Conservation (phyloP, 2,888 invertebrate species). For the Lasioglossum leucozonium region DNA sequence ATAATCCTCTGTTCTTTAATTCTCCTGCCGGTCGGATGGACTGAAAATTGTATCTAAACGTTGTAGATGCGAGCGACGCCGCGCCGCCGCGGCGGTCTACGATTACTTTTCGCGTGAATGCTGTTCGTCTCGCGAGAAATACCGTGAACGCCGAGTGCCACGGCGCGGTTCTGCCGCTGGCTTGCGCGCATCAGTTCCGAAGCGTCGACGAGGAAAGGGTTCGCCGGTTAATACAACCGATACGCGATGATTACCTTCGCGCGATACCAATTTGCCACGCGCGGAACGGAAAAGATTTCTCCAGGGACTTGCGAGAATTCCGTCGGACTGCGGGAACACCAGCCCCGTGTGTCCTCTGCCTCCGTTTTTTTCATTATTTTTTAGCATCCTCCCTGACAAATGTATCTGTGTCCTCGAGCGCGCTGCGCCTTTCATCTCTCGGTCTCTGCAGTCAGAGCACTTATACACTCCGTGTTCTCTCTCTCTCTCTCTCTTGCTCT, state of each 20-base stretch:
- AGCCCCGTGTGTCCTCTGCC: conserved; percentile 42
- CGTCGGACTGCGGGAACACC: conserved; percentile 46
- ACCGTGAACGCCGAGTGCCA: neutral
- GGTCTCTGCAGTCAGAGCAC: conserved; percentile 81
- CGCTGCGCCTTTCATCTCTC: conserved; percentile 82
- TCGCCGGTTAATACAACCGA: conserved; percentile 17
- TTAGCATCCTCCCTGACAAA: conserved; percentile 76
- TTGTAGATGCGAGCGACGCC: conserved; percentile 26
- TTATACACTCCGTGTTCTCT: conserved; percentile 79
- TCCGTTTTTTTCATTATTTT: conserved; percentile 74
- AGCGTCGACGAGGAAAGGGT: neutral
- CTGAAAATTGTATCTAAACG: conserved; percentile 70
- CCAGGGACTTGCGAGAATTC: conserved; percentile 67
- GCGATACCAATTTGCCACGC: conserved; percentile 41
- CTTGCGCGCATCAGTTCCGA: neutral
- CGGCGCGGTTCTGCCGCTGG: neutral
- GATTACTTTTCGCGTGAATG: neutral
- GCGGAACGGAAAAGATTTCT: conserved; percentile 58
- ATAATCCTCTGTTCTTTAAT: conserved; percentile 80
- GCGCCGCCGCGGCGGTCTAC: too few relatives aligned
- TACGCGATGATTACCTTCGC: conserved; percentile 34
- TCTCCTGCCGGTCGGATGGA: conserved; percentile 71
- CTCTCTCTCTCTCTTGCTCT: conserved; percentile 35
- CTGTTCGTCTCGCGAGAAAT: neutral
- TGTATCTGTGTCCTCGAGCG: conserved; percentile 81